Conservation (phyloP, 1,140 invertebrate species). For the Eueides isabella region DNA sequence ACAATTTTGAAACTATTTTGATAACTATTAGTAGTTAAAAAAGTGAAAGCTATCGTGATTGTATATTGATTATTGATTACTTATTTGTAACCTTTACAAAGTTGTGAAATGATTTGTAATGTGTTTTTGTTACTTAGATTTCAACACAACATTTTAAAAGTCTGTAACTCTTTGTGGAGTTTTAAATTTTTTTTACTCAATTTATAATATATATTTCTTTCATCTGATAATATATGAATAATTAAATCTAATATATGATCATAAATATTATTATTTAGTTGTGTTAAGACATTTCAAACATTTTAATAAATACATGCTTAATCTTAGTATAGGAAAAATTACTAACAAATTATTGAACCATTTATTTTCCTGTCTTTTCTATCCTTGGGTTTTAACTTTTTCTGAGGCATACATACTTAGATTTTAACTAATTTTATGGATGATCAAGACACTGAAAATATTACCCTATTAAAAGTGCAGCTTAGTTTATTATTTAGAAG, state of each 20-base stretch:
- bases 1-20: not conserved
- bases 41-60: not conserved
- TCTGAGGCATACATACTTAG: not conserved
- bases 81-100: not conserved
- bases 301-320: too few species aligned
- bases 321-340: too few species aligned
- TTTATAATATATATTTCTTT: too few species aligned
- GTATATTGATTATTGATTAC: not conserved
- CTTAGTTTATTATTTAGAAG: too few species aligned
- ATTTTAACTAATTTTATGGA: not conserved
- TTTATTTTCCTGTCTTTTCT: not conserved
- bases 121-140: not conserved
- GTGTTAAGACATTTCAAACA: too few species aligned
- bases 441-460: too few species aligned
- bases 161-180: too few species aligned
- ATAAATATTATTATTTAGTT: too few species aligned
- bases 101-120: slow-evolving; percentile 3
- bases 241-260: too few species aligned
- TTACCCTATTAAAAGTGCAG: too few species aligned
- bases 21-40: not conserved
- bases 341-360: not conserved
- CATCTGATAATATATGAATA: too few species aligned
- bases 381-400: not conserved
- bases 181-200: too few species aligned
- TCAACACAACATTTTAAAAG: not conserved